Percentiles rank a stretch among this genome's conserved stretches.
phyloP scores from a whole-genome alignment of 2,797 vertebrate species.

The Trematomus bernacchii region DNA sequence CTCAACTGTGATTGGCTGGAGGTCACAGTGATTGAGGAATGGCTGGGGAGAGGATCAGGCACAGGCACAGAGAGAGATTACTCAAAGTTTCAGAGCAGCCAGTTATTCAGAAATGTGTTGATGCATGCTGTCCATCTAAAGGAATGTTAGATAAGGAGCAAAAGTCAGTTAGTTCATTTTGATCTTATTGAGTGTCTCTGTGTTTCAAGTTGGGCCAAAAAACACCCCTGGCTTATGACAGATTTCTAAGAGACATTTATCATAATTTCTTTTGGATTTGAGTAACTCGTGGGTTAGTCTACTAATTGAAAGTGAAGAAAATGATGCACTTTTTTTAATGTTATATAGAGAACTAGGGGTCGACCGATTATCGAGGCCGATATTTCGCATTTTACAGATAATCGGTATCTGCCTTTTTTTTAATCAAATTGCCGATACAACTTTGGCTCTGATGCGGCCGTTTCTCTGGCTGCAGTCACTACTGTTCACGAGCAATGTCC shows the following conservation, averaged over 20 bases:
- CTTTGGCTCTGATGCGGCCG: too few species aligned
- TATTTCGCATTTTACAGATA: too few species aligned
- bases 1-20: conserved; percentile 36
- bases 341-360: not conserved
- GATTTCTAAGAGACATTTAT: not conserved
- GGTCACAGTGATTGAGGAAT: conserved; percentile 74
- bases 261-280: not conserved
- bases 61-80: conserved; percentile 55
- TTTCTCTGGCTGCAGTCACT: too few species aligned
- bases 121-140: not conserved
- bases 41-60: conserved; percentile 57
- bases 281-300: not conserved
- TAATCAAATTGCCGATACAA: too few species aligned
- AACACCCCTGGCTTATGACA: not conserved
- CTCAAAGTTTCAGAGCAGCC: not conserved
- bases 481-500: too few species aligned
- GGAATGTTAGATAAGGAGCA: not conserved
- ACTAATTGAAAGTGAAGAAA: not conserved
- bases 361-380: too few species aligned
- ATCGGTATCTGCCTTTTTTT: too few species aligned
- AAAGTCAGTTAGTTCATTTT: not conserved
- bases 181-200: not conserved
- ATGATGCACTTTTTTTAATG: not conserved
- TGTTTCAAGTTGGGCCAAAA: not conserved
- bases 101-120: not conserved